Conservation (phyloP, 2,797 vertebrate genomes). For the Danionella dracula region DNA sequence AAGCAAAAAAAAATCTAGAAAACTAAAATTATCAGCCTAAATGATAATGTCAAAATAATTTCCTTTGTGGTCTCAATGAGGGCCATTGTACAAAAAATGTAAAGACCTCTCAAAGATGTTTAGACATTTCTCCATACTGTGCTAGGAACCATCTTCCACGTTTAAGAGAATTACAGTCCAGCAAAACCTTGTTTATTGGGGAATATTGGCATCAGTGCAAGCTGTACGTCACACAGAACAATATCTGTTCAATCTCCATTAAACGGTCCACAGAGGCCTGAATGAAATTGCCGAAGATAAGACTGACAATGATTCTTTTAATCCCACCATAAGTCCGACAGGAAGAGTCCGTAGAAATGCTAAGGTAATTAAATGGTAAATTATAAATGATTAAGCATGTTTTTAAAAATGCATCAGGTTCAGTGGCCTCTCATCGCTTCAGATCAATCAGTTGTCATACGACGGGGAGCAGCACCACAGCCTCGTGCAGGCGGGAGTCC, state of each 20-base stretch:
- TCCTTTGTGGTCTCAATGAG: no score
- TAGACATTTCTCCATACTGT: not conserved
- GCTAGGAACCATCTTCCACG: not conserved
- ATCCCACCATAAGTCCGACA: slow-evolving; percentile 27
- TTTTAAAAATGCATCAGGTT: slow-evolving; percentile 51
- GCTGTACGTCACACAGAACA: slow-evolving; percentile 53
- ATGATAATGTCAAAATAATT: no score
- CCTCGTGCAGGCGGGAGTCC: slow-evolving; percentile 17
- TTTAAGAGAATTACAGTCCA: slow-evolving; percentile 47
- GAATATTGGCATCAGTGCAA: slow-evolving; percentile 50
- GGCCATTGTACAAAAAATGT: no score
- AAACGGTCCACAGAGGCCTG: slow-evolving; percentile 37
- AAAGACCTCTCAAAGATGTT: no score
- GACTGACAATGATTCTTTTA: slow-evolving; percentile 17
- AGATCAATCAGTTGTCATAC: slow-evolving; percentile 49
- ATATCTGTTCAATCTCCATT: slow-evolving; percentile 47
- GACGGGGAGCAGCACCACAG: slow-evolving; percentile 10
- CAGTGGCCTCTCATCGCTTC: slow-evolving; percentile 41
- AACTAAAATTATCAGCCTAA: no score
- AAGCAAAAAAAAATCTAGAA: no score
- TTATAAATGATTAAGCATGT: slow-evolving; percentile 49
- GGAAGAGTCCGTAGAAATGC: slow-evolving; percentile 31
- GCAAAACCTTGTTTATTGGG: slow-evolving; percentile 43
- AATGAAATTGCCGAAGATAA: slow-evolving; percentile 42
- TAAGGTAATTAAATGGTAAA: slow-evolving; percentile 50